These are phyloP conservation scores for Anas acuta DNA, from an alignment of 2,797 vertebrate genomes.

Conservation along the genomic window DNA sequence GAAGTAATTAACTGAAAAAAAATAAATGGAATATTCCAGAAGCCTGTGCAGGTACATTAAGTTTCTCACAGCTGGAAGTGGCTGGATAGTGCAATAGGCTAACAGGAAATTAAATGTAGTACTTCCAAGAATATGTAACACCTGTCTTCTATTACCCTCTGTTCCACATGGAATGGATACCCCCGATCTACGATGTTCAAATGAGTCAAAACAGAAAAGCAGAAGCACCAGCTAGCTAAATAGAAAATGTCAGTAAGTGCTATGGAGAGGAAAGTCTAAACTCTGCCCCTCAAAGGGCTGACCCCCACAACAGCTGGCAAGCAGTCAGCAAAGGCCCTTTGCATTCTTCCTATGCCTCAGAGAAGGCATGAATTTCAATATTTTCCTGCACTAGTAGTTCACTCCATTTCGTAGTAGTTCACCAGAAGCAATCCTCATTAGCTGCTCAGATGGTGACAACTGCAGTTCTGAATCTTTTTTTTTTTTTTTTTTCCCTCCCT, in stretches of 20 bases:
- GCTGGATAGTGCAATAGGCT: not conserved
- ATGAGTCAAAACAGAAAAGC: not conserved
- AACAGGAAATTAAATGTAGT: not conserved
- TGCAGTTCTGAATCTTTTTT: not conserved
- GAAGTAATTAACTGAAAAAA: not conserved
- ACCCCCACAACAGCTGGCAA: not conserved
- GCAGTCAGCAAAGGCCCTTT: not conserved
- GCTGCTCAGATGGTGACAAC: not conserved
- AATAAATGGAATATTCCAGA: not conserved
- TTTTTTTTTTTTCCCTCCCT: not conserved
- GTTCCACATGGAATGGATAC: not conserved
- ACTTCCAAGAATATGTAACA: not conserved
- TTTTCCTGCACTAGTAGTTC: not conserved
- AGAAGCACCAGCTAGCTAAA: not conserved
- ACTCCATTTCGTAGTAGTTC: not conserved
- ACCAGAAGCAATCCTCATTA: not conserved
- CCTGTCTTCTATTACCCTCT: not conserved
- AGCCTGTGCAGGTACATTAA: not conserved
- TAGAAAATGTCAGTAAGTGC: not conserved
- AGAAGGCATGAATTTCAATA: not conserved
- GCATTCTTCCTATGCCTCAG: not conserved
- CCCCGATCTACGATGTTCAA: not conserved
- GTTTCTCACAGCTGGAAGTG: not conserved
- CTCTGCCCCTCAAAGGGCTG: not conserved
- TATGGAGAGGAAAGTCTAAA: not conserved